A percentile compares a stretch with the other conserved stretches of the same genome.
These are phyloP conservation scores for Lepidostoma basale DNA, from an alignment of 1,140 invertebrate genomes.

Conservation along the genomic window DNA sequence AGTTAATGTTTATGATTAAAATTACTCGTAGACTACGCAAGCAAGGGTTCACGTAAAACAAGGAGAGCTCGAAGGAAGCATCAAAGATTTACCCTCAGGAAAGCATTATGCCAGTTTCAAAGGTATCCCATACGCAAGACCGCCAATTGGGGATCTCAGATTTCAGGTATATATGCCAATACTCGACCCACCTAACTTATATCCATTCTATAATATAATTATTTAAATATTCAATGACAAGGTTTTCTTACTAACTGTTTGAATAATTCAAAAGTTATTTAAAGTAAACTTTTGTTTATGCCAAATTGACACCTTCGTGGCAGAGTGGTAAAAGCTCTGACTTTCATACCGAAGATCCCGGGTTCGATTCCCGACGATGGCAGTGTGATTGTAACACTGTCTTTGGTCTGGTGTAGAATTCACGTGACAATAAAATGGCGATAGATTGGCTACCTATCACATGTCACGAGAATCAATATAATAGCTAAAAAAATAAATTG, in stretches of 20 bases:
- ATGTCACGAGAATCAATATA: too few relatives aligned
- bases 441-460: too few relatives aligned
- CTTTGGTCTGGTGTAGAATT: too few relatives aligned
- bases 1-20: background rate
- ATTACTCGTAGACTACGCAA: constrained; percentile 22
- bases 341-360: too few relatives aligned
- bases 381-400: too few relatives aligned
- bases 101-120: constrained; percentile 41
- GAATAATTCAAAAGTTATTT: background rate
- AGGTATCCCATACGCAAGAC: constrained; percentile 42
- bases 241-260: background rate
- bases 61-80: constrained; percentile 35
- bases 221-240: background rate
- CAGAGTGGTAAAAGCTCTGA: too few relatives aligned
- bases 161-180: constrained; percentile 36
- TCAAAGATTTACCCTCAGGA: constrained; percentile 32
- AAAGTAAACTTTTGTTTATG: background rate
- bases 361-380: background rate
- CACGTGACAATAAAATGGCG: too few relatives aligned
- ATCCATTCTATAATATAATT: background rate
- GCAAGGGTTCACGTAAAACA: constrained; percentile 32
- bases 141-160: constrained; percentile 32
- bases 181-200: background rate
- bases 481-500: too few relatives aligned
- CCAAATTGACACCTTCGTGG: background rate